Base-by-base conservation (phyloP, 2,888 invertebrate genomes). In the Anodontia alba region DNA sequence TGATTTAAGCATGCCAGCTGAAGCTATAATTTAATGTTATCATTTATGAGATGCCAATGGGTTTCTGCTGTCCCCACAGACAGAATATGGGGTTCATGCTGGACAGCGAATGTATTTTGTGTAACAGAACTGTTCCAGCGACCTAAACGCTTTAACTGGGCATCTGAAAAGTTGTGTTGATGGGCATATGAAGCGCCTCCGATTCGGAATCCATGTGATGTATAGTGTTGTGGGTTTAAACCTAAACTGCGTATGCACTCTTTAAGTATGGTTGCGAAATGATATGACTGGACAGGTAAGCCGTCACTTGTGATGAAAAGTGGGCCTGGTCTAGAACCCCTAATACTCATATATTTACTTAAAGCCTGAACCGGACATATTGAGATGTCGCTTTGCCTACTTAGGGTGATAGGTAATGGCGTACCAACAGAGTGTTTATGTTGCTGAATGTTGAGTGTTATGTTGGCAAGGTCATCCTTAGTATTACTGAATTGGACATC, bases 161-260 rank as follows among this genome's bases (percentile, higher is more conserved):
- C 43, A 29, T 70, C 70, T 26, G 46, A 46, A 31, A 29, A 70
- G 17, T 70, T 70, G 42, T 31, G 26, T 70, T 43, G 17, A 23
- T 46, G 46, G 1, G 70, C 70, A 26, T 46, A 46, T 31, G 70
- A 46, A 20, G 70, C 46, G 20, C 70, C 70, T 10, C 46, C 70
- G 23, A 70, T 70, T 43, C 70, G n/a, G 46, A 70, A 70, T 46
- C 70, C 46, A 46, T 70, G 46, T 2, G 70, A 31, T 26, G 70
- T 70, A n/a, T 70, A 70, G 17, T 43, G 23, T 1, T 43, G n/a
- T 10, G 69, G 26, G 20, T n/a, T 5, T 1, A 69, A 17, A 33
- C 69, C 69, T 7, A 43, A n/a, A 10, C 23, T 17, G 3, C 10
- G 26, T 23, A 43, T 42, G 26, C 69, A 26, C 0, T 10, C 26